These are phyloP conservation scores for Ostrea edulis DNA, from an alignment of 1,140 invertebrate species.

Conservation along the genomic window DNA sequence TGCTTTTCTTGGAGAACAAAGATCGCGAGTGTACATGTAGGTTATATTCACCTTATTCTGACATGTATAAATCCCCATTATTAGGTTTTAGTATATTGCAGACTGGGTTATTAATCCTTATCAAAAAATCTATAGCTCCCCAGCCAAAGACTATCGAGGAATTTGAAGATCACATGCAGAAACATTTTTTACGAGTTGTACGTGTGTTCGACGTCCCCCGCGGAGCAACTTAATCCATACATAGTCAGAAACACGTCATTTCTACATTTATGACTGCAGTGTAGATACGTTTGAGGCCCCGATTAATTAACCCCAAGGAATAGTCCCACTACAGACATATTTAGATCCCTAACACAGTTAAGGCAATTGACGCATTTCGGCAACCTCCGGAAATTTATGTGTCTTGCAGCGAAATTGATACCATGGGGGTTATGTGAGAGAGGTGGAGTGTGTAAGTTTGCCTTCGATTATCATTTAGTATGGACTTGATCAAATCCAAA, in stretches of 20 bases:
- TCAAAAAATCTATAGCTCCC: background rate
- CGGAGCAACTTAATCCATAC: constrained; percentile 6
- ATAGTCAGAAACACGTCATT: constrained; percentile 29
- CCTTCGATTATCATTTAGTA: constrained; percentile 12
- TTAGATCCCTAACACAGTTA: background rate
- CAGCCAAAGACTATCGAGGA: background rate
- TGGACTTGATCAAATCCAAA: background rate
- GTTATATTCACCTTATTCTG: background rate
- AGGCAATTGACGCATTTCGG: constrained; percentile 10
- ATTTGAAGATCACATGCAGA: background rate
- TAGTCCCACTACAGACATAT: background rate
- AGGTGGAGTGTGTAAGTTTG: background rate
- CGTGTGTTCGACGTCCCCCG: background rate
- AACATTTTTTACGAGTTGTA: background rate
- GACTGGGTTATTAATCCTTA: background rate
- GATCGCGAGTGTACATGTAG: background rate
- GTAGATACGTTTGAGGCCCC: background rate
- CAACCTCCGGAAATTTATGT: background rate
- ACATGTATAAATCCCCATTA: background rate
- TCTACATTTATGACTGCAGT: constrained; percentile 1
- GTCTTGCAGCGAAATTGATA: background rate
- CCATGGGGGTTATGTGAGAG: background rate
- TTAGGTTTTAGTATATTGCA: constrained; percentile 12
- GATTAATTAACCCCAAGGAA: constrained; percentile 38
- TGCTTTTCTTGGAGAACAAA: background rate